phyloP scores from a whole-genome alignment of 2,113 vertebrate genomes.

The Nestor notabilis region DNA sequence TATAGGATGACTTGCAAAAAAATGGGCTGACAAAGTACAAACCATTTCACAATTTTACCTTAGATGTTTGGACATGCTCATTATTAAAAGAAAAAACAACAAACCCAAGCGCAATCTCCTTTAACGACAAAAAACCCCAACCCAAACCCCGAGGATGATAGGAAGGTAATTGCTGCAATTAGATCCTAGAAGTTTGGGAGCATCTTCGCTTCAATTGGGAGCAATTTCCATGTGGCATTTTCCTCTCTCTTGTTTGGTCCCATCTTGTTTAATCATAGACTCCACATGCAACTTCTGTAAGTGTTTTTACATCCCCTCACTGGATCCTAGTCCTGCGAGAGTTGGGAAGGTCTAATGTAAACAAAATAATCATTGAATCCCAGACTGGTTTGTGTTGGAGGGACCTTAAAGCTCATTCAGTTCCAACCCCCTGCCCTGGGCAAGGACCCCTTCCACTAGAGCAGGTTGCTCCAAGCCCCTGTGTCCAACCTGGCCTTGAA shows the following conservation, averaged over 20 bases:
- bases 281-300: fast-evolving
- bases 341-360: not conserved
- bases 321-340: not conserved
- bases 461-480: not conserved
- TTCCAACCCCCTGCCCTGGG: not conserved
- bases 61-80: fast-evolving
- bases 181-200: not conserved
- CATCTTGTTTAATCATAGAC: not conserved
- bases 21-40: not conserved
- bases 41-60: not conserved
- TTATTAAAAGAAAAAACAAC: not conserved
- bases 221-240: too few species aligned
- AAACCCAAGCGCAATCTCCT: not conserved
- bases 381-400: not conserved
- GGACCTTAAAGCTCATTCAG: not conserved
- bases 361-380: not conserved
- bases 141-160: not conserved
- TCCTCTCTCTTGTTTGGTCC: not conserved
- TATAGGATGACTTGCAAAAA: not conserved
- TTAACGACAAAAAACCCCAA: not conserved
- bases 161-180: not conserved
- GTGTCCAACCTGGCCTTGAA: not conserved
- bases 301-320: not conserved
- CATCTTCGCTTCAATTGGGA: not conserved
- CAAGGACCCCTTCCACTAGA: not conserved